phyloP scores from a whole-genome alignment of 2,113 vertebrate species.

The Catharus bicknelli region DNA sequence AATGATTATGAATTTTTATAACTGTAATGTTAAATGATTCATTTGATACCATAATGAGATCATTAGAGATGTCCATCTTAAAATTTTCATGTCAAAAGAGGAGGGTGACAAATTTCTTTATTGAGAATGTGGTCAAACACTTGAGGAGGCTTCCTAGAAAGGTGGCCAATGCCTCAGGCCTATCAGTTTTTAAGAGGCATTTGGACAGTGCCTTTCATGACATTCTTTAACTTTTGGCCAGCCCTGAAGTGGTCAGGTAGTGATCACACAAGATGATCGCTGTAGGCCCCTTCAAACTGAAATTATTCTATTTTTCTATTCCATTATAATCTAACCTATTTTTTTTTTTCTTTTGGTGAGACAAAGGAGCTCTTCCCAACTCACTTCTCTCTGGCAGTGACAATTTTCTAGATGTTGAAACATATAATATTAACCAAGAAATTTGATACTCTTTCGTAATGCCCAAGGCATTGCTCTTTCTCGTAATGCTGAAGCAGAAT shows the following conservation, averaged over 20 bases:
- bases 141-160: neutral
- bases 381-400: neutral
- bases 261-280: accelerated
- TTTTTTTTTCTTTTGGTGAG: neutral
- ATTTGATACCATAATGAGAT: neutral
- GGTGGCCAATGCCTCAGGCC: neutral
- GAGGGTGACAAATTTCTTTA: neutral
- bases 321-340: neutral
- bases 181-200: neutral
- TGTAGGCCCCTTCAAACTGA: neutral
- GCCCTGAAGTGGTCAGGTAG: neutral
- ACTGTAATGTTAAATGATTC: neutral
- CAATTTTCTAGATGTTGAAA: neutral
- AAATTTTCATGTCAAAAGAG: neutral
- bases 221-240: neutral
- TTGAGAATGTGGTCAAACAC: neutral
- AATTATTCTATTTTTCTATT: neutral
- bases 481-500: neutral
- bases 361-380: neutral
- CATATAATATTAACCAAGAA: neutral
- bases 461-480: neutral
- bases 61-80: neutral
- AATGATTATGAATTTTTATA: neutral
- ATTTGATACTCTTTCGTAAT: neutral
- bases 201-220: neutral